These are phyloP conservation scores for Ailurus styani DNA, from an alignment of 2,113 vertebrate species.

Conservation along the genomic window DNA sequence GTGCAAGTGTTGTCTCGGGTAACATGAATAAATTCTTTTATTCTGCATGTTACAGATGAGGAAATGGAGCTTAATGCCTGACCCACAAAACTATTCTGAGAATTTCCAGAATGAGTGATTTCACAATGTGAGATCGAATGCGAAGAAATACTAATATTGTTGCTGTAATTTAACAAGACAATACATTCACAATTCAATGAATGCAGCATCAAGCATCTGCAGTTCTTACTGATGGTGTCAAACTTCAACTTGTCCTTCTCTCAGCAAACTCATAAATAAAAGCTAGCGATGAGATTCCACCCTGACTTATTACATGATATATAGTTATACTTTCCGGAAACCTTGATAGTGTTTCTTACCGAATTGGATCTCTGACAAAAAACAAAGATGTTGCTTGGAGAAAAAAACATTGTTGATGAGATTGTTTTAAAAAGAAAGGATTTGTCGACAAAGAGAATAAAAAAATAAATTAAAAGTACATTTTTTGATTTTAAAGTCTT, in stretches of 20 bases:
- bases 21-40: neutral
- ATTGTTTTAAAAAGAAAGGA: neutral
- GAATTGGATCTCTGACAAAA: neutral
- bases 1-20: neutral
- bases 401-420: neutral
- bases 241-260: neutral
- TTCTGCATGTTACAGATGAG: too few relatives aligned
- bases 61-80: neutral
- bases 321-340: neutral
- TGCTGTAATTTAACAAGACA: neutral
- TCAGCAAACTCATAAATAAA: neutral
- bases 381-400: neutral
- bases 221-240: neutral
- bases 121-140: neutral
- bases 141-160: neutral
- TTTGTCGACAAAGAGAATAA: neutral
- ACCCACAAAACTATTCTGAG: neutral
- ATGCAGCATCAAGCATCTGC: neutral
- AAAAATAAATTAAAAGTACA: neutral
- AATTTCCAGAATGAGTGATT: neutral
- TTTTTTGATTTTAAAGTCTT: neutral
- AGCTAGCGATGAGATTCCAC: neutral
- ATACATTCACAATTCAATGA: neutral
- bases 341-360: fast-evolving
- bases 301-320: neutral